Base-by-base conservation (phyloP, 2,888 invertebrate genomes). In the Xestia rhomboidea region DNA sequence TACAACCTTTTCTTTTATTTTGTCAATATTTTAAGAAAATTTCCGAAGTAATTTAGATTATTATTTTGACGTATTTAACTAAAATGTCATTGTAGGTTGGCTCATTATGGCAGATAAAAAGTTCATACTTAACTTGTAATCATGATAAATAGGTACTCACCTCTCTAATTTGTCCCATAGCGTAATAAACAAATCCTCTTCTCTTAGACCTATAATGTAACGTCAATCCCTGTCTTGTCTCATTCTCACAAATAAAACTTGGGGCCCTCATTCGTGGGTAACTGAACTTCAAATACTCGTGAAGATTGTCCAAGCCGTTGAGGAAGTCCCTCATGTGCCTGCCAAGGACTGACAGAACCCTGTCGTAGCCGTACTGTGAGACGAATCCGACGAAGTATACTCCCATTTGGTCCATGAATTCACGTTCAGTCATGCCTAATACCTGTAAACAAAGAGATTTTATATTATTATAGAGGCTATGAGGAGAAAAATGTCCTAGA, bases 161-260 rank as follows among this genome's bases (percentile, higher is more conserved):
- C 97, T 98, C 98, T 92, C 98, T 97, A 85, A 99, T 99, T 95
- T 99, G 99, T 5, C 99, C 99, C 98, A 99, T 99, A 11, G 99
- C 99, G 92, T 99, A 99, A 94, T 99, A 99, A 10, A 99, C 98
- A 93, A 99, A 99, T 0, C 99, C 99, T 83, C 98, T 97, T 83
- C 99, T 97, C 93, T 99, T 99, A 88, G 99, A 99, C 73, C 99
- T 97, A 94, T 99, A 99, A 95, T 99, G 99, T 77, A 99, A 97
- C 0, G 99, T 99, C 82, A 99, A 96, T 0, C 99, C 99, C 91
- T 98, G 98, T 76, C 98, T 97, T 0, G 99, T 98, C 94, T 99
- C 99, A 92, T 99, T 99, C 94, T 99, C 99, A 91, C 99, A 99
- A 89, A 99, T 99, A 94, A 99, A 99, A 73, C 99, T 99, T 0